These are phyloP conservation scores for Psettodes erumei DNA, from an alignment of 2,113 vertebrate genomes.

Conservation along the genomic window DNA sequence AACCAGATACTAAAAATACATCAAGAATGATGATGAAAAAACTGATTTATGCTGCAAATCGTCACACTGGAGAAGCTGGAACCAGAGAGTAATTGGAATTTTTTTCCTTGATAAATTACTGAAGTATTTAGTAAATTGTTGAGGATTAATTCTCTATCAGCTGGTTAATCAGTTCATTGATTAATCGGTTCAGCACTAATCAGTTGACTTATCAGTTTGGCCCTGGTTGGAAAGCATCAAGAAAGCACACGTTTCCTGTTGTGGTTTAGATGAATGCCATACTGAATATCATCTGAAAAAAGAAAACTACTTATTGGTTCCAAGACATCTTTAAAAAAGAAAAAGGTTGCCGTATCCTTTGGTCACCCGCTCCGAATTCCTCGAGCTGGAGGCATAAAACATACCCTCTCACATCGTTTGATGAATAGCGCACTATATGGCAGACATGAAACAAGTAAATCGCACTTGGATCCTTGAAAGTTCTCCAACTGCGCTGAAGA, in stretches of 20 bases:
- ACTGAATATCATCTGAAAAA: neutral
- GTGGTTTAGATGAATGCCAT: conserved; percentile 22
- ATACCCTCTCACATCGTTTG: conserved; percentile 13
- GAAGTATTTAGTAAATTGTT: neutral
- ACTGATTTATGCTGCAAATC: neutral
- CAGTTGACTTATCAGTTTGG: conserved; percentile 9
- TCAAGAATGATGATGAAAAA: neutral
- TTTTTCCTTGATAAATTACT: conserved; percentile 16
- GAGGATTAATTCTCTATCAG: conserved; percentile 9
- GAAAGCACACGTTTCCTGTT: neutral
- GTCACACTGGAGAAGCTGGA: neutral
- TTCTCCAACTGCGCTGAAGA: conserved; percentile 59
- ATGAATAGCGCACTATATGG: conserved; percentile 43
- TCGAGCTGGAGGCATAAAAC: conserved; percentile 15
- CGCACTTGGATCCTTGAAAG: conserved; percentile 65
- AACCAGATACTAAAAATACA: neutral
- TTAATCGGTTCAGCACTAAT: conserved; percentile 24
- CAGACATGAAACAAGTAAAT: conserved; percentile 65
- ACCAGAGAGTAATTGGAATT: conserved; percentile 3
- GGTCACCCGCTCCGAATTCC: conserved; percentile 40
- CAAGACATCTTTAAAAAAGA: conserved; percentile 2
- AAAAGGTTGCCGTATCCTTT: conserved; percentile 26
- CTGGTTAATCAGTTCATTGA: conserved; percentile 38
- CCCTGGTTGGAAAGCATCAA: conserved; percentile 12
- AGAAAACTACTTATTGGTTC: conserved; percentile 12